Percentiles rank a stretch among this genome's conserved stretches.
Conservation (phyloP, 2,797 vertebrate genomes). For the Lagorchestes hirsutus region DNA sequence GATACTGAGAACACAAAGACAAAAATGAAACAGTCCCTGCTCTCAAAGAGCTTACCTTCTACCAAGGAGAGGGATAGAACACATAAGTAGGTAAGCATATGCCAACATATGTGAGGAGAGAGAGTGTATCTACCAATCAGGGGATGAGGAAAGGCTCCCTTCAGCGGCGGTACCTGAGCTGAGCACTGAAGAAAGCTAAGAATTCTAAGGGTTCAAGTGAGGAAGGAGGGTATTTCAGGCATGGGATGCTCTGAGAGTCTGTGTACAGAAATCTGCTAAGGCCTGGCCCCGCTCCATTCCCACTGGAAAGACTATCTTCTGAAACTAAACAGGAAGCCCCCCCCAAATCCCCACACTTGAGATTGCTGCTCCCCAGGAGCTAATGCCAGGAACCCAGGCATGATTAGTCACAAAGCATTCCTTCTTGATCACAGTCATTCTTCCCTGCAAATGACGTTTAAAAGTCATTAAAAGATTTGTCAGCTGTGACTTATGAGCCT, state of each 20-base stretch:
- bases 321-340: not conserved
- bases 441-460: conserved; percentile 87
- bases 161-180: not conserved
- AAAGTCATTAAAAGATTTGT: conserved; percentile 87
- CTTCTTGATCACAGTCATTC: conserved; percentile 83
- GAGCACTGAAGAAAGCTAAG: not conserved
- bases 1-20: not conserved
- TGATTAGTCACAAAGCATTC: conserved; percentile 81
- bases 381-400: conserved; percentile 61
- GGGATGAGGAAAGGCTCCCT: not conserved
- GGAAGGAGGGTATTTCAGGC: not conserved
- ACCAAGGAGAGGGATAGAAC: not conserved
- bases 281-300: not conserved
- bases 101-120: not conserved
- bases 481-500: conserved; percentile 85
- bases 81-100: not conserved
- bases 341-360: conserved; percentile 5
- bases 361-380: conserved; percentile 54
- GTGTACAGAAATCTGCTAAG: not conserved
- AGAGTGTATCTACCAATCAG: not conserved
- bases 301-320: not conserved
- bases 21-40: not conserved
- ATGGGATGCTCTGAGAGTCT: not conserved
- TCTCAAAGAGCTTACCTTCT: not conserved
- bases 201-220: not conserved